Evolutionary conservation across 2,113 vertebrate genomes (phyloP).

Genomic region (Micromys minutus): DNA sequence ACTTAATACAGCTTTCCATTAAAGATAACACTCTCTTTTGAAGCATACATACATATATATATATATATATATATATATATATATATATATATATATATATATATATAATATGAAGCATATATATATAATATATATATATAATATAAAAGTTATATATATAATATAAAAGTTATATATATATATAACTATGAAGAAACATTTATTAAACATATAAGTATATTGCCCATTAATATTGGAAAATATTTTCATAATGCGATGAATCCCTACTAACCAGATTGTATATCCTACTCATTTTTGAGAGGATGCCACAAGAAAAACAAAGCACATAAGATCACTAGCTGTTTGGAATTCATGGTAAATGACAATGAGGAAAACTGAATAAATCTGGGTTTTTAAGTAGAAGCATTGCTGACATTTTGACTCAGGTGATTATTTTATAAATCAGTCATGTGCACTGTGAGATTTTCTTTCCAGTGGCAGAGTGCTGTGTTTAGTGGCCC

Average conservation of each 20-base stretch:
- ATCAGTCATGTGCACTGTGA: neutral
- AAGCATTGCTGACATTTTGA: neutral
- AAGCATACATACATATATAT: neutral
- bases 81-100: neutral
- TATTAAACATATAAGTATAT: neutral
- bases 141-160: too few species aligned
- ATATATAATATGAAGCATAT: neutral
- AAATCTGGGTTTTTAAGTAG: neutral
- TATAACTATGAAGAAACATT: neutral
- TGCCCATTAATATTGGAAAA: neutral
- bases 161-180: too few species aligned
- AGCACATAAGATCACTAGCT: neutral
- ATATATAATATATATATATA: too few species aligned
- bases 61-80: neutral
- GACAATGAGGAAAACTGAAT: neutral
- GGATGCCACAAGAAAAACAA: neutral
- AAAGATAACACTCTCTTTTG: neutral
- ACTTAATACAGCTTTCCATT: neutral
- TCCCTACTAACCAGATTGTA: neutral
- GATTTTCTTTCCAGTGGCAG: neutral
- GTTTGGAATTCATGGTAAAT: neutral
- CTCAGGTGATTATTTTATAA: neutral
- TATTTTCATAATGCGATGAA: constrained; percentile 31
- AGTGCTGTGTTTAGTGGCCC: accelerated
- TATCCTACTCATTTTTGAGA: neutral